A percentile compares a stretch with the other conserved stretches of the same genome.
phyloP scores from a whole-genome alignment of 2,888 invertebrate genomes.

The Zygothrica quintamaculata region DNA sequence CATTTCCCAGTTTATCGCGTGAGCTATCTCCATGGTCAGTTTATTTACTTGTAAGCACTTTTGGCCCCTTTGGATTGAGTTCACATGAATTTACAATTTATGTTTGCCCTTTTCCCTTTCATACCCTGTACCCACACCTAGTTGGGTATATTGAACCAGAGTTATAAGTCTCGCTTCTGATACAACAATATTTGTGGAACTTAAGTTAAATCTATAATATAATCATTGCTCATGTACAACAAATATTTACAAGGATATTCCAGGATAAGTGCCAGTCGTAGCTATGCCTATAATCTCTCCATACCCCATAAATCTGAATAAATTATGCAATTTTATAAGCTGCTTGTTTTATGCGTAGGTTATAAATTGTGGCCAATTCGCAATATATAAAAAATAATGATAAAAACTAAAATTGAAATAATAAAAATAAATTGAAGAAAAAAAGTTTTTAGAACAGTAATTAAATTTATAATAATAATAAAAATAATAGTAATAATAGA shows the following conservation, averaged over 20 bases:
- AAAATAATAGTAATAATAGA: slow-evolving; percentile 15
- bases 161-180: too few species aligned
- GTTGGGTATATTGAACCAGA: too few species aligned
- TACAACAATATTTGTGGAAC: too few species aligned
- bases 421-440: background rate
- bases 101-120: background rate
- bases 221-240: too few species aligned
- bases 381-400: slow-evolving; percentile 19
- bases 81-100: slow-evolving; percentile 24
- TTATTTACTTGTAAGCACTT: slow-evolving; percentile 63
- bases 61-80: slow-evolving; percentile 15
- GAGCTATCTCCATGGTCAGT: slow-evolving; percentile 45
- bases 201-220: too few species aligned
- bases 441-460: background rate
- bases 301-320: slow-evolving; percentile 36
- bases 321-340: slow-evolving; percentile 73
- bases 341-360: slow-evolving; percentile 67
- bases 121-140: too few species aligned
- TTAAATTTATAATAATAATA: background rate
- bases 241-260: too few species aligned
- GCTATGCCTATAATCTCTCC: background rate
- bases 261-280: too few species aligned
- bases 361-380: slow-evolving; percentile 59
- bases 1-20: slow-evolving; percentile 46
- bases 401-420: background rate